Evolutionary conservation across 2,888 invertebrate species (phyloP), one percentile per base, ranked within the genome.

Genomic region (Brachyptera putata): DNA sequence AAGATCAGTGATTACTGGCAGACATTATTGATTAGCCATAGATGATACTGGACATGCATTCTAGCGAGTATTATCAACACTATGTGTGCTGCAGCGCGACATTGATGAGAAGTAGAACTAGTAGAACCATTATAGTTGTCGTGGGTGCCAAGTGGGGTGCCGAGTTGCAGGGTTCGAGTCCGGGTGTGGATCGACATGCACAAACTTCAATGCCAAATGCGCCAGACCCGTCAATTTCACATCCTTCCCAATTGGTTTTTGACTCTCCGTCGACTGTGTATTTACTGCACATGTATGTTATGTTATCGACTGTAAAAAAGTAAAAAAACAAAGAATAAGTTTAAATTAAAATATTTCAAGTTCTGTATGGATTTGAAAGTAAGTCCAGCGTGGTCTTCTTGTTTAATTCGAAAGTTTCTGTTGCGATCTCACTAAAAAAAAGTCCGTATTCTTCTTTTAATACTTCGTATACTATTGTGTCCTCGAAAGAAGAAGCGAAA

Each of bases 251-350:
- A 22, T 53, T 21, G 18, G 53, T 53, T 22, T 11, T 34, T 4
- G 53, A 16, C 30, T 78, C 80, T 3, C 70, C 70, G 7, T 72
- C 70, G 59, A 79, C 75, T 36, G 81, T 75, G 0, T 83, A 84
- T 70, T 83, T 81, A 48, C 84, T 82, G 69, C 86, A 86, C 82
- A 86, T 80, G 67, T 84, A 83, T 0, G 86, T 87, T 1, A 84
- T 80, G 70, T 87, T 87, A 70, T 82, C 79, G 63, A 82, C 87
- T 87, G 71, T 30, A 79, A 81, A 41, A 49, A 39, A n/a, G n/a
- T n/a, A n/a, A n/a, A n/a, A n/a, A n/a, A n/a, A n/a, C n/a, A n/a
- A n/a, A n/a, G n/a, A n/a, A n/a, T n/a, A n/a, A n/a, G n/a, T n/a
- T n/a, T n/a, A n/a, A n/a, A n/a, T n/a, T n/a, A n/a, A n/a, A n/a